Evolutionary conservation across 2,888 invertebrate genomes (phyloP).

Genomic region (Lordiphosa andalusiaca): DNA sequence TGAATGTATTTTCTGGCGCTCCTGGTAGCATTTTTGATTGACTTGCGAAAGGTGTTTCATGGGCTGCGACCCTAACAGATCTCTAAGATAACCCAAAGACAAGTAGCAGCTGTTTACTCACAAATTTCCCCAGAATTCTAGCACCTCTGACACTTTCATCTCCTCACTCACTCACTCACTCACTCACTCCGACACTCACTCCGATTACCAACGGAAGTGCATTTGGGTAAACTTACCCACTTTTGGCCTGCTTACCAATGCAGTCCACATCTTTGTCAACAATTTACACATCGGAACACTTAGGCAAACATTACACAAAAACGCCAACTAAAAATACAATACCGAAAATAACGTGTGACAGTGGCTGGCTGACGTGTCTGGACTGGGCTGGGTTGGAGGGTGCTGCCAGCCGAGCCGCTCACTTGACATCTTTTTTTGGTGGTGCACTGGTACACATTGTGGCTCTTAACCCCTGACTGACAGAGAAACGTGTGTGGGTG

Average conservation of each 20-base stretch:
- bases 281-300: slow-evolving; percentile 18
- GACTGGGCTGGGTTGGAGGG: too few relatives aligned
- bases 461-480: slow-evolving; percentile 1
- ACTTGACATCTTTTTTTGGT: slow-evolving; percentile 5
- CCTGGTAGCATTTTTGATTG: too few relatives aligned
- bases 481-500: slow-evolving; percentile 1
- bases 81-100: slow-evolving; percentile 1
- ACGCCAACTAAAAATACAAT: slow-evolving; percentile 30
- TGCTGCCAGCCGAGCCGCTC: neutral
- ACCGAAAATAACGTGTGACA: slow-evolving; percentile 6
- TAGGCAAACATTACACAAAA: slow-evolving; percentile 35
- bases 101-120: slow-evolving; percentile 6
- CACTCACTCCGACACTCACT: too few relatives aligned
- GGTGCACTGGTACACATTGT: neutral
- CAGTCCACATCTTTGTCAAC: slow-evolving; percentile 7
- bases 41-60: too few relatives aligned
- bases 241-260: slow-evolving; percentile 4
- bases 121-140: slow-evolving; percentile 3
- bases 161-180: too few relatives aligned
- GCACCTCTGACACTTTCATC: slow-evolving; percentile 5
- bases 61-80: neutral
- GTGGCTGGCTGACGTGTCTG: neutral
- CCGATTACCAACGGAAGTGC: slow-evolving; percentile 8
- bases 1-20: too few relatives aligned
- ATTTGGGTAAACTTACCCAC: slow-evolving; percentile 8